Percentiles rank a stretch among this genome's conserved stretches.
These are phyloP conservation scores for Drosophila burlai DNA, from an alignment of 1,140 invertebrate species.

Conservation along the genomic window DNA sequence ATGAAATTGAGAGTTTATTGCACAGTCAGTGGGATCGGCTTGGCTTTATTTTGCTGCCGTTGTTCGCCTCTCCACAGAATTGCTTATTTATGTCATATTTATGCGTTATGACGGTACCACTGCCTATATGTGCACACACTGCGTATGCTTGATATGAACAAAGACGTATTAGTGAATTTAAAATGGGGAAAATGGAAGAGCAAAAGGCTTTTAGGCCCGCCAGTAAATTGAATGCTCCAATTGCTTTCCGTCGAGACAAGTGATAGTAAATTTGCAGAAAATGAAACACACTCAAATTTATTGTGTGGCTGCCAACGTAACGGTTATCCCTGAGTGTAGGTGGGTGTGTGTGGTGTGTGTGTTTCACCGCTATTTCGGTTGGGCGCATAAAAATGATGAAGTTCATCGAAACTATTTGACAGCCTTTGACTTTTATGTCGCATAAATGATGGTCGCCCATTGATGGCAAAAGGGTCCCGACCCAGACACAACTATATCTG, in stretches of 20 bases:
- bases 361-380: slow-evolving; percentile 11
- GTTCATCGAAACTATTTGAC: slow-evolving; percentile 81
- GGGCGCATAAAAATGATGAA: slow-evolving; percentile 67
- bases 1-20: slow-evolving; percentile 72
- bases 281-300: slow-evolving; percentile 73
- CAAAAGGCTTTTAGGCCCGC: slow-evolving; percentile 41
- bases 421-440: slow-evolving; percentile 67
- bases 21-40: slow-evolving; percentile 31
- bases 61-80: slow-evolving; percentile 21
- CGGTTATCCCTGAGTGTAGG: slow-evolving; percentile 28
- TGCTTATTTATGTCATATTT: slow-evolving; percentile 57
- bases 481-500: slow-evolving; percentile 20
- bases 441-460: slow-evolving; percentile 59
- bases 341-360: slow-evolving; percentile 4
- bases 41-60: slow-evolving; percentile 41
- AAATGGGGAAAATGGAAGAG: slow-evolving; percentile 51
- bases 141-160: slow-evolving; percentile 53
- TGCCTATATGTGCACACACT: slow-evolving; percentile 12
- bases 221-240: slow-evolving; percentile 73
- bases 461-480: slow-evolving; percentile 43
- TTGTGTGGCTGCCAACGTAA: slow-evolving; percentile 62
- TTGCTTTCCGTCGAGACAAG: slow-evolving; percentile 67
- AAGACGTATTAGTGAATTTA: slow-evolving; percentile 76
- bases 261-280: slow-evolving; percentile 72
- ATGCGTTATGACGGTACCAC: slow-evolving; percentile 52